Base-by-base conservation (phyloP, 2,113 vertebrate species). In the Ophiodon elongatus region DNA sequence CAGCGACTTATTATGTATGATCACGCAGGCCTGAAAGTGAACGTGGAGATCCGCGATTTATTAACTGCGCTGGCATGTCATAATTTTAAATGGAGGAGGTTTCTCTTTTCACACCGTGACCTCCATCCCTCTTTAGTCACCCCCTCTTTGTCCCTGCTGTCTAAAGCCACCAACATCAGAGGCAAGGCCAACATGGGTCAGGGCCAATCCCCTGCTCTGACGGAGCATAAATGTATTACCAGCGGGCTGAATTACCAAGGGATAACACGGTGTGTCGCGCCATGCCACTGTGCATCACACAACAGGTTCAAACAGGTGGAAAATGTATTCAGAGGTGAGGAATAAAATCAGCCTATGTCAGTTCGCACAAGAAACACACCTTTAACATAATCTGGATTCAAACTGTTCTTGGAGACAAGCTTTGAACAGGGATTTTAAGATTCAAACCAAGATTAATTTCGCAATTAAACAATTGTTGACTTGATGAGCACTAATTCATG, bases 151-250 rank as follows among this genome's bases (percentile, higher is more conserved):
- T 89, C 83, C 71, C 85, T 59, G 87, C 86, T 92, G 91, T 93
- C 92, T 72, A 68, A 89, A 93, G 85, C 84, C 91, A 88, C 85
- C 82, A 82, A 83, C 91, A 89, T 92, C 89, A 93, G 82, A 87
- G 71, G 80, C 72, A 23, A 85, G 87, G 91, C 86, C 90, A 93
- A 76, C 87, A 87, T 76, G 90, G 93, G 92, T 93, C 88, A 91
- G 83, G 85, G 90, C 90, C 91, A 93, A 90, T 92, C 88, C 88
- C 83, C 85, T 92, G 90, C 91, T 93, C 92, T 92, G 92, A 90
- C 86, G 85, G 91, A 92, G 92, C 91, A 92, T 91, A 92, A 93
- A 94, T 92, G 85, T 93, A 91, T 91, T 92, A 93, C 85, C 84
- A 80, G 89, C 73, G 66, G 87, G 78, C 67, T 84, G 89, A 92